These are phyloP conservation scores for Ceyx melanurus DNA, from an alignment of 2,113 vertebrate genomes.

Conservation along the genomic window DNA sequence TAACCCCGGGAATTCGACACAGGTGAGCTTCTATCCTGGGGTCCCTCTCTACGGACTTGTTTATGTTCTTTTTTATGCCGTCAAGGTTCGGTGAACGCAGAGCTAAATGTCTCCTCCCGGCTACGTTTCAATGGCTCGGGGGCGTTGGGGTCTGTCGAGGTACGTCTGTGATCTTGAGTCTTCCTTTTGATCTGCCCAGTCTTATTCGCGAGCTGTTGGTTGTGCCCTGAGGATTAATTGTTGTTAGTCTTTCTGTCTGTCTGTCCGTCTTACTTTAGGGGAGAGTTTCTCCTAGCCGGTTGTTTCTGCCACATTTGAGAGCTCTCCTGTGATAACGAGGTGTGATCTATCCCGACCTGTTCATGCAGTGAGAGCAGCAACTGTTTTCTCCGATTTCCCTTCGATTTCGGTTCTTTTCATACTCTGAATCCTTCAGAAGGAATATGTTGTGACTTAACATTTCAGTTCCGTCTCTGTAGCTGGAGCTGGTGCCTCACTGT, in stretches of 20 bases:
- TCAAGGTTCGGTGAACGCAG: rapidly evolving
- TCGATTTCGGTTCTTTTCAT: background rate
- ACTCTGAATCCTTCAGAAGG: background rate
- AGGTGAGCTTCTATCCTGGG: background rate
- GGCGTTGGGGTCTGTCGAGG: rapidly evolving
- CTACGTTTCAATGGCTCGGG: rapidly evolving
- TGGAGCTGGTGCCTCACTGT: background rate
- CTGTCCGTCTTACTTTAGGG: background rate
- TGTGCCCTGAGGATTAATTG: rapidly evolving
- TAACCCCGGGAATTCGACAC: background rate
- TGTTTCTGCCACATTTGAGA: background rate
- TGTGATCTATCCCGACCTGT: rapidly evolving
- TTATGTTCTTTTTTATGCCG: rapidly evolving
- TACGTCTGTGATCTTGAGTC: background rate
- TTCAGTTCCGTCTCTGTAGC: rapidly evolving
- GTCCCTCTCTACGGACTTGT: rapidly evolving
- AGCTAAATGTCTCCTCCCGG: rapidly evolving
- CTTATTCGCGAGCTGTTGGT: rapidly evolving
- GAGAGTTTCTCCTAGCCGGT: rapidly evolving
- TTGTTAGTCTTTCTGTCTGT: background rate
- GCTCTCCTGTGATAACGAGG: background rate
- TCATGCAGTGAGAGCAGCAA: background rate
- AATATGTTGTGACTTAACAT: background rate
- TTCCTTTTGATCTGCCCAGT: background rate
- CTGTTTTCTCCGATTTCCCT: background rate